A percentile compares a stretch with the other conserved stretches of the same genome.
phyloP scores from a whole-genome alignment of 2,888 invertebrate species.

The Empis stercorea region DNA sequence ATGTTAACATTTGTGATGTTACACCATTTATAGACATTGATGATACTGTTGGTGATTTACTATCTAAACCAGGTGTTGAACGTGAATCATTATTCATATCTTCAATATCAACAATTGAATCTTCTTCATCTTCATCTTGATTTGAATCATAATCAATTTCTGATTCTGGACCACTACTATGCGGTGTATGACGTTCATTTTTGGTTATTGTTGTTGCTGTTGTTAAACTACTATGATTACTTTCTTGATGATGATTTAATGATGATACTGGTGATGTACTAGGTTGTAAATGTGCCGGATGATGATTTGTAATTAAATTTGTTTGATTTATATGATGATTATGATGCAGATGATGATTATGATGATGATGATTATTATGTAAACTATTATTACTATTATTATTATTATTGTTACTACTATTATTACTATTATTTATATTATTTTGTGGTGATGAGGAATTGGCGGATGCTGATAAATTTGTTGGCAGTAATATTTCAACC shows the following conservation, averaged over 20 bases:
- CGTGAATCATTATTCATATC: constrained; percentile 48
- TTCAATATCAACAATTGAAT: constrained; percentile 70
- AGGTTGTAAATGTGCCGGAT: constrained; percentile 2
- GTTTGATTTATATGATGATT: constrained; percentile 11
- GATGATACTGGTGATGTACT: constrained; percentile 11
- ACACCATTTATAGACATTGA: constrained; percentile 16
- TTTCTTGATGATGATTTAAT: constrained; percentile 17
- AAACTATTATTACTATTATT: constrained; percentile 1
- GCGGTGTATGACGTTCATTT: constrained; percentile 34
- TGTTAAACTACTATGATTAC: constrained; percentile 17
- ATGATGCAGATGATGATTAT: constrained; percentile 10
- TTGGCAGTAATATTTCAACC: constrained; percentile 22
- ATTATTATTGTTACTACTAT: constrained; percentile 4
- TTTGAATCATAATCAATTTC: constrained; percentile 35
- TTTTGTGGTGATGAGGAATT: constrained; percentile 30
- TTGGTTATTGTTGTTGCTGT: constrained; percentile 21
- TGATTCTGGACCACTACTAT: constrained; percentile 34
- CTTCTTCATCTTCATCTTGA: constrained; percentile 33
- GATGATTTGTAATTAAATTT: neutral
- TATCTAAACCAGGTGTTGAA: constrained; percentile 34
- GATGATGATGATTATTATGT: constrained; percentile 11
- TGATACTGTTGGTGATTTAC: constrained; percentile 27
- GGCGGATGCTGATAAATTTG: constrained; percentile 28
- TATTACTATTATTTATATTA: neutral
- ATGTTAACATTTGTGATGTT: constrained; percentile 26